These are phyloP conservation scores for Apis florea DNA, from an alignment of 1,140 invertebrate species.

Conservation along the genomic window DNA sequence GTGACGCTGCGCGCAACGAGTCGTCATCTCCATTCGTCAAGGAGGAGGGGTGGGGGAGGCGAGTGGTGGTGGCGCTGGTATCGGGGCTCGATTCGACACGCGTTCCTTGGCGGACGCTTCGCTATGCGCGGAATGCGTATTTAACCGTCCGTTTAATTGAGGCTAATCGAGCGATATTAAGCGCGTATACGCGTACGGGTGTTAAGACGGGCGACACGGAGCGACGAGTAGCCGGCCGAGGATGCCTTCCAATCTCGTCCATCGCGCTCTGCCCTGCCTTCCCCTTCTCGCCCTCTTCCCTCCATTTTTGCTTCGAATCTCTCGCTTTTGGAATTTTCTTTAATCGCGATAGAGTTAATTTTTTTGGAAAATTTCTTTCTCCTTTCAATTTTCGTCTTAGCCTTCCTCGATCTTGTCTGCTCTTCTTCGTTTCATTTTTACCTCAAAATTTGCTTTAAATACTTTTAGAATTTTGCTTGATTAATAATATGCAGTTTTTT, in stretches of 20 bases:
- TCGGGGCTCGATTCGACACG: conserved; percentile 26
- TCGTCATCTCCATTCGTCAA: too few relatives aligned
- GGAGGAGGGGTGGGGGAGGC: too few relatives aligned
- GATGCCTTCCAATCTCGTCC: neutral
- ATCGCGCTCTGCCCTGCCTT: neutral
- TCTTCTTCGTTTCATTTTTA: too few relatives aligned
- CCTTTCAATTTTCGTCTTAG: neutral
- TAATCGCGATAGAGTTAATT: too few relatives aligned
- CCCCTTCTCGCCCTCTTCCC: neutral
- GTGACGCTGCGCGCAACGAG: too few relatives aligned
- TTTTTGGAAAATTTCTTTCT: neutral
- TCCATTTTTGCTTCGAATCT: neutral
- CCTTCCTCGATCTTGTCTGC: too few relatives aligned
- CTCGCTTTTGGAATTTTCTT: too few relatives aligned
- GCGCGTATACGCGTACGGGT: conserved; percentile 65
- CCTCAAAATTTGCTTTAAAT: too few relatives aligned
- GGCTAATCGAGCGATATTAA: conserved; percentile 77
- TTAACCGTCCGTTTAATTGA: conserved; percentile 75
- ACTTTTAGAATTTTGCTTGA: too few relatives aligned
- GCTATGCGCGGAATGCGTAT: conserved; percentile 74
- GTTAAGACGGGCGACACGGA: conserved; percentile 57
- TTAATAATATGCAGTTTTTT: too few relatives aligned
- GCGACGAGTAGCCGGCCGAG: neutral
- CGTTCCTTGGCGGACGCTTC: conserved; percentile 40
- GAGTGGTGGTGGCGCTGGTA: too few relatives aligned